Percentiles rank a stretch among this genome's conserved stretches.
phyloP scores from a whole-genome alignment of 2,113 vertebrate genomes.

The Zonotrichia leucophrys region DNA sequence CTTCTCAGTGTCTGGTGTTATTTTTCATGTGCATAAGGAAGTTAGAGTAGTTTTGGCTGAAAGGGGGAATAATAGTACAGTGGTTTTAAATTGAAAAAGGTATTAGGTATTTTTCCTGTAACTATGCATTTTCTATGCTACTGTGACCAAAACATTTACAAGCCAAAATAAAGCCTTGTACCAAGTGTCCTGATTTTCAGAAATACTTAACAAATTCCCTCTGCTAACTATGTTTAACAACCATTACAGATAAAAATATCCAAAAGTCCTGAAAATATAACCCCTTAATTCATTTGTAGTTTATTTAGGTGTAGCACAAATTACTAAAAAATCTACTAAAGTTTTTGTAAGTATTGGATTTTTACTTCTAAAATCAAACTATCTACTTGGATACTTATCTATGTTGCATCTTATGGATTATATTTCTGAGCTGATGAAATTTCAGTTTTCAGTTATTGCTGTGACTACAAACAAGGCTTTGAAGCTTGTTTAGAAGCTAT shows the following conservation, averaged over 20 bases:
- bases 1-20: background rate
- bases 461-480: background rate
- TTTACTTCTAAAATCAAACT: background rate
- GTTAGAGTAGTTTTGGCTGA: background rate
- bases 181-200: background rate
- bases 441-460: background rate
- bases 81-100: background rate
- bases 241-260: background rate
- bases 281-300: background rate
- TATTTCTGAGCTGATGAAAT: background rate
- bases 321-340: background rate
- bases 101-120: background rate
- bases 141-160: background rate
- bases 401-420: background rate
- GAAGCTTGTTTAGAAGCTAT: background rate
- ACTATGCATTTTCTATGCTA: background rate
- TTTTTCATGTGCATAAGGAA: background rate
- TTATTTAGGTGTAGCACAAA: background rate
- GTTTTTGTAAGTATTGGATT: background rate
- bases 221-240: background rate
- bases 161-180: background rate
- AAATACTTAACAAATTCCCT: background rate
- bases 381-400: background rate
- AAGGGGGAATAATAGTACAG: background rate
- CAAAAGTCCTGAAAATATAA: background rate